A percentile compares a stretch with the other conserved stretches of the same genome.
phyloP scores from a whole-genome alignment of 2,888 invertebrate species.

The Tigriopus californicus region DNA sequence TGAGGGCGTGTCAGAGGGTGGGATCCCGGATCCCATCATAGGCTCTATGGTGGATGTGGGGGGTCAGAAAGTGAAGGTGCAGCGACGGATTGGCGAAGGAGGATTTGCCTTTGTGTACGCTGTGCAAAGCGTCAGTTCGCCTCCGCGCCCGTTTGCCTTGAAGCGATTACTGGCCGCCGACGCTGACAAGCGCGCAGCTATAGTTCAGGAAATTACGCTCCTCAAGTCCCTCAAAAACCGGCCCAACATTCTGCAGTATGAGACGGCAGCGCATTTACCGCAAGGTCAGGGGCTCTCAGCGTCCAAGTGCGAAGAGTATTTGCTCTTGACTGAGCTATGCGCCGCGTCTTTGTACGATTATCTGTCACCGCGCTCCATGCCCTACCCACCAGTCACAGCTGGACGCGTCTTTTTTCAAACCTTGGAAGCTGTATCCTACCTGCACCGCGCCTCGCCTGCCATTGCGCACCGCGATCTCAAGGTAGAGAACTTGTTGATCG shows the following conservation, averaged over 20 bases:
- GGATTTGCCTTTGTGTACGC: constrained; percentile 13
- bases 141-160: neutral
- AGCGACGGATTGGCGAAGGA: constrained; percentile 7
- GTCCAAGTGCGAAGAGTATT: constrained; percentile 1
- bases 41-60: neutral
- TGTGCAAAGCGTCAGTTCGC: neutral
- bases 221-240: neutral
- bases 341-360: neutral
- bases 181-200: neutral
- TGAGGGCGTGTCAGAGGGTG: neutral
- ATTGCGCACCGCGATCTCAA: constrained; percentile 11
- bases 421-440: neutral
- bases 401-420: neutral
- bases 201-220: constrained; percentile 4
- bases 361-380: neutral
- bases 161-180: constrained; percentile 7
- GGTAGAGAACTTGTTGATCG: constrained; percentile 11
- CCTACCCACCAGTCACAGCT: neutral
- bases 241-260: neutral
- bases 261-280: neutral
- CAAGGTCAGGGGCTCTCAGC: neutral
- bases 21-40: neutral
- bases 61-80: constrained; percentile 2
- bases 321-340: constrained; percentile 5
- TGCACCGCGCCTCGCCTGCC: neutral